Evolutionary conservation across 2,797 vertebrate species (phyloP), one percentile per base, ranked within the genome.

Genomic region (Macrochelys suwanniensis): DNA sequence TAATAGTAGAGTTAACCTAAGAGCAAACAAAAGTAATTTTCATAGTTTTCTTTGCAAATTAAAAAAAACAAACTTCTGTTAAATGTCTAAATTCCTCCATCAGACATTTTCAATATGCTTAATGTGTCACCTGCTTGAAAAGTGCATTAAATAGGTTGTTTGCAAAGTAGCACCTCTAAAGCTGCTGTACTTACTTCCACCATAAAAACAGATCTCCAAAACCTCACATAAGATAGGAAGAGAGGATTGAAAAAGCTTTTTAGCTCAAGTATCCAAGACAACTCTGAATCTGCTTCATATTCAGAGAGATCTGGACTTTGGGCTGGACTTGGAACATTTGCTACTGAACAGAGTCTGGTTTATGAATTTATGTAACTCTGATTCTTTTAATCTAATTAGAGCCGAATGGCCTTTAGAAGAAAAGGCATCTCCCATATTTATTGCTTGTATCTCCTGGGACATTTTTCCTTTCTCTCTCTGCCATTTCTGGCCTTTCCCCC

Each of bases 21-120:
- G 65, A 92, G 92, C 45, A 97, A 97, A 94, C 79, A 96, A 97
- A 95, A 95, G 85, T 90, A 85, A 91, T 89, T 86, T 95, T 65
- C 84, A 71, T 89, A 92, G 96, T 97, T 97, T 95, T 93, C 85
- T 95, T 95, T 47, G 1, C 80, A 92, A 74, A 94, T 77, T 77
- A 49, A 49, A 77, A 42, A 42, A 77, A 47, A 9, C 26, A 31
- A 77, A 49, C 7, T 1, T 49, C 74, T 31, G 45, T 15, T 28
- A 31, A 47, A 49, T 49, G 15, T 77, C 26, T 47, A 25, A 76
- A 76, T 96, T 95, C 90, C 87, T 80, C 71, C 77, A 93, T 42
- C 51, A 94, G 91, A 94, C 77, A 85, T 47, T 87, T 94, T 88
- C 87, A 94, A 89, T 94, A 94, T 91, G 88, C n/a, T 94, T 90